These are phyloP conservation scores for Smittia aterrima DNA, from an alignment of 2,888 invertebrate genomes.

Conservation along the genomic window DNA sequence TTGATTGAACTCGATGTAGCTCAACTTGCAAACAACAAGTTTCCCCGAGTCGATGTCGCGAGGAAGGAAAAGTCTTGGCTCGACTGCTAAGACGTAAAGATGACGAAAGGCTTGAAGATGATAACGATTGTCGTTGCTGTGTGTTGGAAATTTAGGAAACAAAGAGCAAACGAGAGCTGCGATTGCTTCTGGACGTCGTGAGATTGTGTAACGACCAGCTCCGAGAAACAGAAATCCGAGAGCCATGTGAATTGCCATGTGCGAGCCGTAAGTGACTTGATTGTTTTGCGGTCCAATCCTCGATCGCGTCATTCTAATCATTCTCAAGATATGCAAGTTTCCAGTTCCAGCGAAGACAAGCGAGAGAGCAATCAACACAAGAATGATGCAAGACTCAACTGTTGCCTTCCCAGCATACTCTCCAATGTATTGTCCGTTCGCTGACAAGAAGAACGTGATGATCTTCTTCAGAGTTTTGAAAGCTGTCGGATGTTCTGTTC, in stretches of 20 bases:
- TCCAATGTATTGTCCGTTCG: conserved; percentile 67
- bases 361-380: conserved; percentile 75
- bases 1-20: conserved; percentile 52
- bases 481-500: conserved; percentile 80
- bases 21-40: conserved; percentile 81
- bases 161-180: conserved; percentile 90
- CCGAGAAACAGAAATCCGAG: conserved; percentile 91
- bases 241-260: conserved; percentile 95
- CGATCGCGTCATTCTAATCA: conserved; percentile 80
- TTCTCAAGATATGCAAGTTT: conserved; percentile 74
- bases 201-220: conserved; percentile 83
- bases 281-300: conserved; percentile 71
- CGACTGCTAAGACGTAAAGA: conserved; percentile 90
- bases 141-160: conserved; percentile 95
- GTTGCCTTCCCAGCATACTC: conserved; percentile 88
- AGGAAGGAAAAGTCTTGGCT: conserved; percentile 84
- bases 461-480: conserved; percentile 64
- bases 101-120: conserved; percentile 97
- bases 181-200: conserved; percentile 78
- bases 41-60: conserved; percentile 77
- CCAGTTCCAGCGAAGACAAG: conserved; percentile 96
- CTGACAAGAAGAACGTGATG: conserved; percentile 49
- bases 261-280: conserved; percentile 82
- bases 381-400: conserved; percentile 83
- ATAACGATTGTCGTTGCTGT: conserved; percentile 94